Conservation (phyloP, 1,140 invertebrate species). For the Drosophila pectinifera region DNA sequence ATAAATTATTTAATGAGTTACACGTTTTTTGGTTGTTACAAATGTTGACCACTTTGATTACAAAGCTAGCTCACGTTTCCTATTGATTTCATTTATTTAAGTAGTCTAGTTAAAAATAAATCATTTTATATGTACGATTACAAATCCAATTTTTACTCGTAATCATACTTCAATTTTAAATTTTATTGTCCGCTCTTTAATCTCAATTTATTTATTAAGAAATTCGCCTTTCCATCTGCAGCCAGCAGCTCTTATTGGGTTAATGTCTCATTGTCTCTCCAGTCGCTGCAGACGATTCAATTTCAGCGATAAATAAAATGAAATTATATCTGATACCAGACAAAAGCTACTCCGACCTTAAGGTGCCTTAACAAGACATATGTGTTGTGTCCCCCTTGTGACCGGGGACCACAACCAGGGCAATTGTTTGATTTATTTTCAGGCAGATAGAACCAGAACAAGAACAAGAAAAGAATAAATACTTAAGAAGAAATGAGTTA, state of each 20-base stretch:
- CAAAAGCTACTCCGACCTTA: conserved; percentile 31
- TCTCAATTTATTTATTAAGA: conserved; percentile 23
- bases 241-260: conserved; percentile 62
- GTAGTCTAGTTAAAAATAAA: neutral
- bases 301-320: conserved; percentile 75
- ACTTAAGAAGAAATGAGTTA: conserved; percentile 41
- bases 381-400: conserved; percentile 27
- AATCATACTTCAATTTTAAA: conserved; percentile 17
- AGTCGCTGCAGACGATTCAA: conserved; percentile 67
- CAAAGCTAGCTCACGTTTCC: conserved; percentile 5
- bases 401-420: conserved; percentile 29
- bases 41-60: neutral
- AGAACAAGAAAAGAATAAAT: conserved; percentile 35
- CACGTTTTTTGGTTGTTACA: neutral
- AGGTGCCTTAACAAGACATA: conserved; percentile 48
- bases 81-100: conserved; percentile 18
- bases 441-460: conserved; percentile 43
- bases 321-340: conserved; percentile 72
- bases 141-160: neutral
- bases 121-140: neutral
- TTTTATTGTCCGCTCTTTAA: neutral
- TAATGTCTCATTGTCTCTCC: conserved; percentile 79
- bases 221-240: conserved; percentile 22
- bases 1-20: neutral
- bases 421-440: conserved; percentile 78